phyloP scores from a whole-genome alignment of 23 tunicate genomes.

The Phallusia fumigata region DNA sequence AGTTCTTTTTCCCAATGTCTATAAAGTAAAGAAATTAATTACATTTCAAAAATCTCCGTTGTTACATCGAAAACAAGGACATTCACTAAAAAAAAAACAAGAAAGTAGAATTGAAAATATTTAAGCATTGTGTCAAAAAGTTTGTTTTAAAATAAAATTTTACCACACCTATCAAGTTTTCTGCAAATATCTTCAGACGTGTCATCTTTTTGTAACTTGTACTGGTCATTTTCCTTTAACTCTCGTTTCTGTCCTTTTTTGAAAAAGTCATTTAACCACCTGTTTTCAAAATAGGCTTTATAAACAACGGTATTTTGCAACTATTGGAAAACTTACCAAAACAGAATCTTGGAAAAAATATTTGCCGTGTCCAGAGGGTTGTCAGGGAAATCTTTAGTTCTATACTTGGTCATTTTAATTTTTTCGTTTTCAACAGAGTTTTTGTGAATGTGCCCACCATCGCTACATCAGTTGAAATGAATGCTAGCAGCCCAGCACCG shows the following conservation, averaged over 20 bases:
- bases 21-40: background rate
- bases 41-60: no score
- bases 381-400: background rate
- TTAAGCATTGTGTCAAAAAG: no score
- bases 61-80: no score
- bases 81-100: no score
- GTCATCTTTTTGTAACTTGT: constrained; percentile 33
- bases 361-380: background rate
- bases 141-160: background rate
- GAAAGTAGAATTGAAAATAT: no score
- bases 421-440: no score
- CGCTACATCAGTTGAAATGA: no score
- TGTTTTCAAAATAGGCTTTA: background rate
- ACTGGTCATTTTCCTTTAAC: constrained; percentile 51
- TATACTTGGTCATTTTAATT: background rate
- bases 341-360: background rate
- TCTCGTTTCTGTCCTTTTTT: constrained; percentile 38
- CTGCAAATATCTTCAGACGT: constrained; percentile 24
- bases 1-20: constrained; percentile 31
- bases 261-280: constrained; percentile 85
- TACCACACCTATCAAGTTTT: constrained; percentile 35
- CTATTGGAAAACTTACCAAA: background rate
- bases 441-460: no score
- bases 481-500: no score
- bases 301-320: no score